Evolutionary conservation across 2,797 vertebrate genomes (phyloP).

Genomic region (Pangasius mekongensis): DNA sequence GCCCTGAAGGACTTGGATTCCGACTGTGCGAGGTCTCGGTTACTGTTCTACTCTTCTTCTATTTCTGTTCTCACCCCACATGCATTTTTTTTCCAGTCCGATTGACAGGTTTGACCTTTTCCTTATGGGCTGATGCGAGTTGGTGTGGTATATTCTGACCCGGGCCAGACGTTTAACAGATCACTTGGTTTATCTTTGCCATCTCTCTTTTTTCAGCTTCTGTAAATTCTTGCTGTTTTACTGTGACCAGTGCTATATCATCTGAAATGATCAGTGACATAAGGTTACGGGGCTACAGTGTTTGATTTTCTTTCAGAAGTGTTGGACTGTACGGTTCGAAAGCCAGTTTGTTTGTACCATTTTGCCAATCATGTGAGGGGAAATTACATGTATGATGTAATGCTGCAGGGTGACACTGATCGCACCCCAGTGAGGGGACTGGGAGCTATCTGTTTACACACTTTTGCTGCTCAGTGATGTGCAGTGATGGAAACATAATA

Average conservation of each 20-base stretch:
- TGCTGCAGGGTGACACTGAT: slow-evolving; percentile 12
- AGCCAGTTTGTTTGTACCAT: background rate
- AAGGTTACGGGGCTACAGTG: background rate
- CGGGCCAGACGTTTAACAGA: slow-evolving; percentile 37
- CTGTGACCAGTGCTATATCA: background rate
- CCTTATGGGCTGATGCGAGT: slow-evolving; percentile 24
- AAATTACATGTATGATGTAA: slow-evolving; percentile 10
- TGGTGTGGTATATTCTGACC: slow-evolving; percentile 21
- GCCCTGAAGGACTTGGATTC: background rate
- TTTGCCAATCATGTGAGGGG: background rate
- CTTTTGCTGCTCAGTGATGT: background rate
- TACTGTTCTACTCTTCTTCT: background rate
- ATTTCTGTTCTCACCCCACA: slow-evolving; percentile 4
- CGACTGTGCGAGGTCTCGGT: background rate
- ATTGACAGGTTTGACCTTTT: slow-evolving; percentile 55
- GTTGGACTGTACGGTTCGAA: background rate
- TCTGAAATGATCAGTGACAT: background rate
- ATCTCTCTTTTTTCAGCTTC: slow-evolving; percentile 16
- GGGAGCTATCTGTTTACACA: slow-evolving; percentile 32
- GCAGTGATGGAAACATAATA: background rate
- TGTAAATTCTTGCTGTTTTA: slow-evolving; percentile 13
- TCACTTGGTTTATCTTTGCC: background rate
- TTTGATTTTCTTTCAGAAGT: slow-evolving; percentile 1
- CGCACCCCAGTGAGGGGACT: background rate
- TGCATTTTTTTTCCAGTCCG: slow-evolving; percentile 19